Conservation (phyloP, 2,797 vertebrate genomes). For the Scolopax bukidnonensis region DNA sequence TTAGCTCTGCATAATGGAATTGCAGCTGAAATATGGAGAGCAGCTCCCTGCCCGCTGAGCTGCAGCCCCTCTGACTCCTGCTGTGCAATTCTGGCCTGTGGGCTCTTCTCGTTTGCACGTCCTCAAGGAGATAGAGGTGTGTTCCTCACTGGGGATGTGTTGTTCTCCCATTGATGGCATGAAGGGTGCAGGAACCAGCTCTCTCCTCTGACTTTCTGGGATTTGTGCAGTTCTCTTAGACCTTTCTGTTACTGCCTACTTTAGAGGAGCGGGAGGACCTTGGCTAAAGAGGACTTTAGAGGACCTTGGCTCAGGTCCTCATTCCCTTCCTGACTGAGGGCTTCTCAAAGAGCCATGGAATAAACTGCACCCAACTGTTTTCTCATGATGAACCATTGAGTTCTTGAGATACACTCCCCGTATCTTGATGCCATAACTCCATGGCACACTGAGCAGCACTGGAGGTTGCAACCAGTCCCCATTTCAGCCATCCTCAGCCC, state of each 20-base stretch:
- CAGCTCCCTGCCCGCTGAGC: slow-evolving; percentile 24
- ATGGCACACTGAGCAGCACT: neutral
- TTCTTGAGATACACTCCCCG: neutral
- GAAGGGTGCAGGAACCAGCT: neutral
- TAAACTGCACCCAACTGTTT: neutral
- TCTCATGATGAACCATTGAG: neutral
- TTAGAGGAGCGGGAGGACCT: neutral
- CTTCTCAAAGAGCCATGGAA: neutral
- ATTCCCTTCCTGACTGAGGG: neutral
- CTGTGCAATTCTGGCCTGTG: neutral
- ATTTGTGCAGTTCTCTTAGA: neutral
- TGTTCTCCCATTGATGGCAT: accelerated
- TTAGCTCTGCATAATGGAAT: slow-evolving; percentile 75
- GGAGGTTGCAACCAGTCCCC: neutral
- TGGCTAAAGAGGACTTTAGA: too few relatives aligned
- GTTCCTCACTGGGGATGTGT: neutral
- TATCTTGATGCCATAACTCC: neutral
- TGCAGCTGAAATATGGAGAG: slow-evolving; percentile 75
- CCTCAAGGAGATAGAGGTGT: neutral
- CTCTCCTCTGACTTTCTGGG: neutral
- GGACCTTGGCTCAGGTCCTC: neutral
- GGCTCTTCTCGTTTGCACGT: neutral
- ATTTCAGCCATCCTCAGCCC: neutral
- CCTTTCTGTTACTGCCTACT: neutral
- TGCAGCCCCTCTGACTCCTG: neutral